Percentiles rank a stretch among this genome's conserved stretches.
These are phyloP conservation scores for Emydocephalus ijimae DNA, from an alignment of 2,113 vertebrate genomes.

Conservation along the genomic window DNA sequence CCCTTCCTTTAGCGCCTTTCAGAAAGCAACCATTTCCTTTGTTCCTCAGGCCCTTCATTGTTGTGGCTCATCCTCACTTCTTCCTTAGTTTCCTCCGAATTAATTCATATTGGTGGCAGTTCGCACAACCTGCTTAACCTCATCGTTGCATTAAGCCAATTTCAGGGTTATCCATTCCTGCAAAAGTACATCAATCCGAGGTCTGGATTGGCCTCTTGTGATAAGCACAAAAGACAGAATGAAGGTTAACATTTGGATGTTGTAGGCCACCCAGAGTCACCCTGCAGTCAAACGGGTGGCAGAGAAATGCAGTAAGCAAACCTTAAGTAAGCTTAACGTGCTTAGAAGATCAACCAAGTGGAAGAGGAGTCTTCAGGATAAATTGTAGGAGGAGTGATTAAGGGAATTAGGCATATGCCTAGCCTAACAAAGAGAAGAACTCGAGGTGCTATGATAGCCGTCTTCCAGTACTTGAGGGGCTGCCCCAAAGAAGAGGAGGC, in stretches of 20 bases:
- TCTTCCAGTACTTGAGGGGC: too few species aligned
- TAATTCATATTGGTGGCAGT: background rate
- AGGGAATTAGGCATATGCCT: too few species aligned
- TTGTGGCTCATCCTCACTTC: background rate
- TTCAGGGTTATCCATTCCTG: background rate
- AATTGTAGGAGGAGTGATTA: too few species aligned
- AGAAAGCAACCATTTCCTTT: too few species aligned
- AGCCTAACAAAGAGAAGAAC: too few species aligned
- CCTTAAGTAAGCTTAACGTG: background rate
- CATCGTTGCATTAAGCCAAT: background rate
- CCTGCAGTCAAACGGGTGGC: background rate
- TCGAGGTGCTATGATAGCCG: too few species aligned
- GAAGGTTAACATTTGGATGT: background rate
- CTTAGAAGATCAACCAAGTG: background rate
- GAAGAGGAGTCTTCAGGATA: too few species aligned
- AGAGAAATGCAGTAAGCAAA: background rate
- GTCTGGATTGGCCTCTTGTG: background rate
- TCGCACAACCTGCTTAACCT: background rate
- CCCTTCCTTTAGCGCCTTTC: background rate
- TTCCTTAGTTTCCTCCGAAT: background rate
- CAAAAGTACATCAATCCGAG: background rate
- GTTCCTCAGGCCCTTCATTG: too few species aligned
- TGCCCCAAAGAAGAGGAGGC: too few species aligned
- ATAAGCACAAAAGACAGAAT: background rate
- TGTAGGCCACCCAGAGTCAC: too few species aligned